phyloP scores from a whole-genome alignment of 2,113 vertebrate genomes.

The Sciurus niger region DNA sequence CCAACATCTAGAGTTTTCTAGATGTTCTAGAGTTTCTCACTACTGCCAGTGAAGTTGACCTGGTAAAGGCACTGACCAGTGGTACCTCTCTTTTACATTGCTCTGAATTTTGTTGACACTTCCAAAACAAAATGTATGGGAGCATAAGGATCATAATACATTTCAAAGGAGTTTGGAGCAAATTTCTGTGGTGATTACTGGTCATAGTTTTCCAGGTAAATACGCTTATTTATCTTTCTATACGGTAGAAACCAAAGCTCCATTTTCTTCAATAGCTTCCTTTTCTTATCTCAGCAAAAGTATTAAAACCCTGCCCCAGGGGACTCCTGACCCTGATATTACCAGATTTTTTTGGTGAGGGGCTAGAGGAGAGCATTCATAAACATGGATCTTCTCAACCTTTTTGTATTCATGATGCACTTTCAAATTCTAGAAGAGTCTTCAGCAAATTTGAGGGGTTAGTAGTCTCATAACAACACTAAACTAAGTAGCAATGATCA shows the following conservation, averaged over 20 bases:
- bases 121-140: background rate
- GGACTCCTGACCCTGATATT: background rate
- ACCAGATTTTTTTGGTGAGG: background rate
- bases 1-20: background rate
- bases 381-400: background rate
- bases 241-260: background rate
- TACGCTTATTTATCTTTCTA: background rate
- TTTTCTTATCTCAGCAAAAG: background rate
- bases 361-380: background rate
- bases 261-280: background rate
- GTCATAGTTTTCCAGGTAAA: background rate
- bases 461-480: background rate
- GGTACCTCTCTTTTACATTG: too few relatives aligned
- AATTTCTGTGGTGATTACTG: background rate
- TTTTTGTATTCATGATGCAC: background rate
- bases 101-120: background rate
- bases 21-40: background rate
- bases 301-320: background rate
- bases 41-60: background rate
- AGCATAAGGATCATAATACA: background rate
- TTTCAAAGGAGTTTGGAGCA: background rate
- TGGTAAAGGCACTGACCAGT: background rate
- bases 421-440: conserved; percentile 27
- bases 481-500: background rate
- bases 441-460: background rate